phyloP scores from a whole-genome alignment of 2,888 invertebrate species.

The Orgyia antiqua region DNA sequence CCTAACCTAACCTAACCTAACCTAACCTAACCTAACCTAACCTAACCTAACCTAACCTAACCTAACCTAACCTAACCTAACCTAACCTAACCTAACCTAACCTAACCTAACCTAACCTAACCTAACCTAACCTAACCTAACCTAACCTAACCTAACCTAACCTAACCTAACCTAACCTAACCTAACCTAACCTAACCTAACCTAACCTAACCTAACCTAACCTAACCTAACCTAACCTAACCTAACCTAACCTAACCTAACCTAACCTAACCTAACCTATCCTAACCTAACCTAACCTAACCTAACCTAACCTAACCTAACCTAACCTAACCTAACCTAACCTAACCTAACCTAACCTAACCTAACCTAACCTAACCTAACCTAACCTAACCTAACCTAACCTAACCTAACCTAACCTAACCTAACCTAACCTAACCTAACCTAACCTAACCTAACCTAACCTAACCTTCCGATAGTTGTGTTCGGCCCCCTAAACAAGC shows the following conservation, averaged over 20 bases:
- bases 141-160: slow-evolving; percentile 15
- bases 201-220: slow-evolving; percentile 12
- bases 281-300: slow-evolving; percentile 14
- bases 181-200: slow-evolving; percentile 12
- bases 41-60: slow-evolving; percentile 13
- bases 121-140: slow-evolving; percentile 16
- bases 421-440: slow-evolving; percentile 24
- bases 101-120: slow-evolving; percentile 15
- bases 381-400: slow-evolving; percentile 20
- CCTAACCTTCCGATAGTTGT: slow-evolving; percentile 13
- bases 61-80: slow-evolving; percentile 14
- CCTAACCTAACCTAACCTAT: slow-evolving; percentile 13
- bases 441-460: slow-evolving; percentile 24
- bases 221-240: slow-evolving; percentile 12
- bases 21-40: slow-evolving; percentile 13
- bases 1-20: slow-evolving; percentile 16
- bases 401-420: slow-evolving; percentile 20
- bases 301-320: slow-evolving; percentile 14
- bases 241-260: slow-evolving; percentile 18
- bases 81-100: slow-evolving; percentile 15
- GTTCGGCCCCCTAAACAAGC: too few relatives aligned
- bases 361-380: slow-evolving; percentile 11
- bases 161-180: slow-evolving; percentile 13
- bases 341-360: slow-evolving; percentile 4
- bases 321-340: slow-evolving; percentile 9